These are phyloP conservation scores for Sicus ferrugineus DNA, from an alignment of 2,888 invertebrate genomes.

Conservation along the genomic window DNA sequence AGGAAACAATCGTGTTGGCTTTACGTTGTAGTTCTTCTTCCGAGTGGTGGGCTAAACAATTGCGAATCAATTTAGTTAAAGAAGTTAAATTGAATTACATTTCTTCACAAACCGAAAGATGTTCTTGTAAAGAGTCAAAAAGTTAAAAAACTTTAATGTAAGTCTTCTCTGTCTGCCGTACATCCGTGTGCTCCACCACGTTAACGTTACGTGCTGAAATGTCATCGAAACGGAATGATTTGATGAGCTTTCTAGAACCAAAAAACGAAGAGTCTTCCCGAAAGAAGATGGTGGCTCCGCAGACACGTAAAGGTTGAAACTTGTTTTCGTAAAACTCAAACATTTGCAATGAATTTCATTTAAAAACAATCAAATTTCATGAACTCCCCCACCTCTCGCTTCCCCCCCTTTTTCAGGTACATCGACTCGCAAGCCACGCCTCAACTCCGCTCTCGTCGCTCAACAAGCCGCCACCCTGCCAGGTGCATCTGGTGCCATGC, in stretches of 20 bases:
- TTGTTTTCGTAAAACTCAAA: neutral
- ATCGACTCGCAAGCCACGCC: constrained; percentile 89
- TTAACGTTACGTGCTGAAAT: neutral
- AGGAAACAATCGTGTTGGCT: neutral
- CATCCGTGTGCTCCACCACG: no score
- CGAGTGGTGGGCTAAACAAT: neutral
- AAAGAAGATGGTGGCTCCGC: no score
- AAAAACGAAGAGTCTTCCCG: no score
- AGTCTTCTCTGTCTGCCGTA: no score
- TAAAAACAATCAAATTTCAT: constrained; percentile 15
- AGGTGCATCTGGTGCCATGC: constrained; percentile 67
- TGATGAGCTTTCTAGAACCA: neutral
- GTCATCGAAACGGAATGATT: constrained; percentile 18
- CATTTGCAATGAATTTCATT: no score
- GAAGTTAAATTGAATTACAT: neutral
- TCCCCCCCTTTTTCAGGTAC: constrained; percentile 70
- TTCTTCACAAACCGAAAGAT: neutral
- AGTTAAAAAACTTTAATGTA: no score
- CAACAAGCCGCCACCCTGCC: constrained; percentile 87
- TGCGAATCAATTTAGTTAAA: neutral
- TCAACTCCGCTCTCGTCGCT: constrained; percentile 95
- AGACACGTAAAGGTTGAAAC: neutral
- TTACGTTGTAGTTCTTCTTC: neutral
- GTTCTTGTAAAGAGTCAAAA: neutral
- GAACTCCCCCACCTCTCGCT: neutral